Evolutionary conservation across 2,888 invertebrate species (phyloP).

Genomic region (Campoplex nolae): DNA sequence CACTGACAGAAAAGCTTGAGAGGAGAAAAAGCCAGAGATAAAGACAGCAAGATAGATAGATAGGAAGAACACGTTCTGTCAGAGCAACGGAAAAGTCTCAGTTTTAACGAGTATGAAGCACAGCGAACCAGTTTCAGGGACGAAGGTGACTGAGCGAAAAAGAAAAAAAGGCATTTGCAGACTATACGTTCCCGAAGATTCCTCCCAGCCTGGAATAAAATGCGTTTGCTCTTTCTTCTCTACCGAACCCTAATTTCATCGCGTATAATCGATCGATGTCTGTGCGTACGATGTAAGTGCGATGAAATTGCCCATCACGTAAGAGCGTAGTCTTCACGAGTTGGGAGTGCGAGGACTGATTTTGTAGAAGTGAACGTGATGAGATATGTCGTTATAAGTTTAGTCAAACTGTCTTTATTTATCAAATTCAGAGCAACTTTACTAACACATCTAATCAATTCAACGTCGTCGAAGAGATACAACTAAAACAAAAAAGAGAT

Average conservation of each 20-base stretch:
- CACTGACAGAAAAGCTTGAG: background rate
- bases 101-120: conserved; percentile 42
- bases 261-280: conserved; percentile 25
- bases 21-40: conserved; percentile 12
- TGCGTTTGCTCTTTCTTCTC: conserved; percentile 23
- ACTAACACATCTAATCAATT: too few species aligned
- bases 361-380: background rate
- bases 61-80: background rate
- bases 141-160: conserved; percentile 60
- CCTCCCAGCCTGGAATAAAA: conserved; percentile 33
- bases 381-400: too few species aligned
- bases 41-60: background rate
- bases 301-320: conserved; percentile 1
- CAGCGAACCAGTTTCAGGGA: conserved; percentile 43
- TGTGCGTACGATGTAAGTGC: background rate
- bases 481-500: too few species aligned
- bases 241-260: conserved; percentile 23
- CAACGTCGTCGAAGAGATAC: too few species aligned
- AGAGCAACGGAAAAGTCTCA: conserved; percentile 33
- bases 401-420: too few species aligned
- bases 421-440: too few species aligned
- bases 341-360: background rate
- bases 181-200: conserved; percentile 37
- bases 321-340: background rate
- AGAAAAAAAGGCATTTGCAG: conserved; percentile 12